These are phyloP conservation scores for Brachyhypopomus occidentalis DNA, from an alignment of 2,113 vertebrate species.

Conservation along the genomic window DNA sequence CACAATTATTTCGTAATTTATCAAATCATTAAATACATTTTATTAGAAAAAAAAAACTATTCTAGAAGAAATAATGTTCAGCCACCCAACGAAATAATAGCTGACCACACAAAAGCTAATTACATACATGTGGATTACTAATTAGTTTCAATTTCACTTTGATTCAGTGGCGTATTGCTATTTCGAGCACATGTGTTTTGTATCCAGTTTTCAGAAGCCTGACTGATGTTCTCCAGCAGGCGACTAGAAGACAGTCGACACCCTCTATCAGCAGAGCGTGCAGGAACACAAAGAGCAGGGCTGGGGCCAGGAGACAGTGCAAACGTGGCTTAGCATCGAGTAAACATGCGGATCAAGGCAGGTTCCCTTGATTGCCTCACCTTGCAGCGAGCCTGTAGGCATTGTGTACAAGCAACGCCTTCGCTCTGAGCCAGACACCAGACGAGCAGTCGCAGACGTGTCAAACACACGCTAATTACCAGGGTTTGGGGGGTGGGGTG, in stretches of 20 bases:
- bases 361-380: constrained; percentile 13
- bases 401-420: constrained; percentile 29
- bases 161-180: too few species aligned
- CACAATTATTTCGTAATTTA: too few species aligned
- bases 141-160: background rate
- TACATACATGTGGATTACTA: too few species aligned
- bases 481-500: background rate
- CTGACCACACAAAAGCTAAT: too few species aligned
- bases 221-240: constrained; percentile 5
- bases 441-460: constrained; percentile 30
- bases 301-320: constrained; percentile 10
- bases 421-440: constrained; percentile 45
- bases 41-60: too few species aligned
- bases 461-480: constrained; percentile 26
- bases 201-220: background rate
- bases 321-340: constrained; percentile 8
- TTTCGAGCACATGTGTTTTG: background rate
- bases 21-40: too few species aligned
- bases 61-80: too few species aligned
- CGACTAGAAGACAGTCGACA: constrained; percentile 22
- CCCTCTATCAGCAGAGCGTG: background rate
- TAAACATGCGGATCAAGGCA: constrained; percentile 30
- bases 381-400: constrained; percentile 15
- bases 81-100: too few species aligned
- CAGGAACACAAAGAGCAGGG: background rate